Percentiles rank a stretch among this genome's conserved stretches.
Conservation (phyloP, 2,888 invertebrate species). For the Sympetrum striolatum region DNA sequence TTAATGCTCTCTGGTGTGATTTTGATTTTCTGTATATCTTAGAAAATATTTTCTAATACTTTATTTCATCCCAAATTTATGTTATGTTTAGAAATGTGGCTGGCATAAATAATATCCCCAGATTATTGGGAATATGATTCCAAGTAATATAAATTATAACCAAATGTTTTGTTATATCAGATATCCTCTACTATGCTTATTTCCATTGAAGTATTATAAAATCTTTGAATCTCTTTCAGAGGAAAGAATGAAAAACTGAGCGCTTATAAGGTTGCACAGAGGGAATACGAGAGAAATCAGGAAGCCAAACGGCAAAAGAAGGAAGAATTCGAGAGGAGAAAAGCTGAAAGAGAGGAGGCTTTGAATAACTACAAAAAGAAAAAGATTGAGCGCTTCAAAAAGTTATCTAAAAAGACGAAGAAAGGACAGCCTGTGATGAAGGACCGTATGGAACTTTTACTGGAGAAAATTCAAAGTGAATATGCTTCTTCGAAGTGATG, state of each 20-base stretch:
- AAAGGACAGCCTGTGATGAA: constrained; percentile 89
- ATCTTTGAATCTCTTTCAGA: background rate
- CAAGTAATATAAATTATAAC: too few species aligned
- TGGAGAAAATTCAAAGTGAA: constrained; percentile 75
- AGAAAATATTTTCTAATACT: too few species aligned
- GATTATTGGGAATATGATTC: too few species aligned
- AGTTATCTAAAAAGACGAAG: constrained; percentile 76
- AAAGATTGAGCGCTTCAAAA: constrained; percentile 74
- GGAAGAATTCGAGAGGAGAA: constrained; percentile 61
- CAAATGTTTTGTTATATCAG: too few species aligned
- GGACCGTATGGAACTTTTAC: constrained; percentile 75
- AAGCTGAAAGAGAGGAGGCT: constrained; percentile 69
- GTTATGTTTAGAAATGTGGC: too few species aligned
- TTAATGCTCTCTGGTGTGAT: too few species aligned
- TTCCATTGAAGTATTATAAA: too few species aligned
- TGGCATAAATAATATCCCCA: too few species aligned
- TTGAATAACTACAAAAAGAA: constrained; percentile 72
- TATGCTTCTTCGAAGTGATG: constrained; percentile 47
- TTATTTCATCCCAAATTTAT: too few species aligned
- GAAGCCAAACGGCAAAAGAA: constrained; percentile 64
- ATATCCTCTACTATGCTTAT: too few species aligned
- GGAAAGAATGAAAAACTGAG: constrained; percentile 55
- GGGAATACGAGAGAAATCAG: constrained; percentile 64
- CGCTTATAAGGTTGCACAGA: constrained; percentile 64
- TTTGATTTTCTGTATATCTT: too few species aligned